Evolutionary conservation across 2,797 vertebrate species (phyloP), one percentile per base, ranked within the genome.

Genomic region (Triplophysa yarkandensis): DNA sequence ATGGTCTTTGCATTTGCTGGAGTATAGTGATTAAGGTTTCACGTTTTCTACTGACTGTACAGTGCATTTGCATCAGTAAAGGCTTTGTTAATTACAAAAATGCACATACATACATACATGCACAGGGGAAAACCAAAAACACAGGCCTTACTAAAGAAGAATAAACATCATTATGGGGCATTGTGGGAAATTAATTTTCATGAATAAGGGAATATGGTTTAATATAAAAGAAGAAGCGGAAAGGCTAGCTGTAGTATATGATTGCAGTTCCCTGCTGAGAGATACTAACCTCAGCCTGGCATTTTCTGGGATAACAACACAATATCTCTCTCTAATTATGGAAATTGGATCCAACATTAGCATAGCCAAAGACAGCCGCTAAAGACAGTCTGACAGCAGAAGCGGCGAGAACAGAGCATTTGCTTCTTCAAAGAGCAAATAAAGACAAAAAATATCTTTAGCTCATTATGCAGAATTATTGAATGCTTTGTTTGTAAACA

Each of bases 101-200:
- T 73, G 87, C 87, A 87, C 78, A 78, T 54, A 7, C 77, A 78
- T 85, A 83, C 87, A 81, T 85, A 83, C 87, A 80, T 88, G 82
- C 86, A 84, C 83, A 81, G 85, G 84, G 82, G 89, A 85, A 85
- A 65, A 41, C 71, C 69, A 87, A 89, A 84, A 75, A 86, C 86
- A 83, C 90, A 88, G 39, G 90, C 88, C 88, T 89, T 82, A 90
- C 86, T 81, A 82, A 77, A 81, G 87, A 89, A 84, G 83, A 86
- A 90, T 88, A 90, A 90, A 92, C 90, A 92, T 91, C 89, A 91
- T 92, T 89, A 90, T 87, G 87, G 87, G 85, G 86, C 86, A 88
- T 88, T 82, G 84, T 71, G 84, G 85, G 85, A 91, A 92, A 93
- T 93, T 92, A 91, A 91, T 88, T 91, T 87, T 84, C 84, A 84